A percentile compares a stretch with the other conserved stretches of the same genome.
Evolutionary conservation across 2,888 invertebrate species (phyloP).

Genomic region (Erebia aethiops): DNA sequence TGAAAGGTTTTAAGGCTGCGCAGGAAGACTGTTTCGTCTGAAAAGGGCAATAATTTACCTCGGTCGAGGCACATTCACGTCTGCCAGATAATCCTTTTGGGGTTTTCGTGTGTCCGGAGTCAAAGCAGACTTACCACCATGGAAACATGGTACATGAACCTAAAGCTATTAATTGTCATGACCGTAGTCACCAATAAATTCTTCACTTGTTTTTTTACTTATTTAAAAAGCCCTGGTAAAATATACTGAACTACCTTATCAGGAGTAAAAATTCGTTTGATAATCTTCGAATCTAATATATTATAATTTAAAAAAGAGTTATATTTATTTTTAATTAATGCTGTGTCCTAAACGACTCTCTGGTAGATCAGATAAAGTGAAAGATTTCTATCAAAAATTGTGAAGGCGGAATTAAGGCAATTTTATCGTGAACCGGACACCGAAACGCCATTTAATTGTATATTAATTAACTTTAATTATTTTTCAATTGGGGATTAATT

Average conservation of each 20-base stretch:
- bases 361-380: conserved; percentile 4
- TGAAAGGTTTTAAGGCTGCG: too few relatives aligned
- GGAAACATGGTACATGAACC: too few relatives aligned
- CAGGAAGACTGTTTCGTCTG: too few relatives aligned
- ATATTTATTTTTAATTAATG: conserved; percentile 13
- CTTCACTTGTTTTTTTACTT: too few relatives aligned
- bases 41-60: too few relatives aligned
- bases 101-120: too few relatives aligned
- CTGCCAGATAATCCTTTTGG: too few relatives aligned
- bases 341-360: conserved; percentile 2
- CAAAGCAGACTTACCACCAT: too few relatives aligned
- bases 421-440: conserved; percentile 33
- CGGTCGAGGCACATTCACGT: too few relatives aligned
- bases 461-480: conserved; percentile 34
- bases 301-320: conserved; percentile 6
- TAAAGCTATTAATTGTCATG: too few relatives aligned
- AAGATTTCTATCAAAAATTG: conserved; percentile 22
- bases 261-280: not conserved
- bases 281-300: conserved; percentile 2
- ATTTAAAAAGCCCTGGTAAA: too few relatives aligned
- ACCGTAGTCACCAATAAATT: too few relatives aligned
- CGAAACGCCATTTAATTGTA: conserved; percentile 34
- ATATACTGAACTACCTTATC: not conserved
- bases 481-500: conserved; percentile 35
- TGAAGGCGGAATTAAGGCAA: conserved; percentile 19